Evolutionary conservation across 2,113 vertebrate species (phyloP), one percentile per base, ranked within the genome.

Genomic region (Bombycilla garrulus): DNA sequence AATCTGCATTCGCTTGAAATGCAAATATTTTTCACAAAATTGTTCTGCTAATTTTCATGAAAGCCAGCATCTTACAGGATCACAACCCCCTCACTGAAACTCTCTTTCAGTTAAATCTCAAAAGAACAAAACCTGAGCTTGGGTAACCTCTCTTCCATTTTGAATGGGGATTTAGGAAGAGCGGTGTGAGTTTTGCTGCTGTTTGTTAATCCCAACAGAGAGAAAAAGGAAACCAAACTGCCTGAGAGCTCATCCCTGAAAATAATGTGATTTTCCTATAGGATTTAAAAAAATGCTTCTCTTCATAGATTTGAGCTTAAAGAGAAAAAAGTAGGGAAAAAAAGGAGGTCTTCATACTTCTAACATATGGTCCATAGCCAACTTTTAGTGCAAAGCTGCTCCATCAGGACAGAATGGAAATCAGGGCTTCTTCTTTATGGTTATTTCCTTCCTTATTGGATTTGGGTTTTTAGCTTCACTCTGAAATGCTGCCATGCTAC

Each of bases 381-480:
- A 86, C 53, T 95, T 87, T 36, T 10, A 90, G 64, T 56, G 58
- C 72, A 90, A 95, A 97, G 92, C 85, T 94, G 92, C 83, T 88
- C 82, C 85, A 88, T 74, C 92, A 96, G 82, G 88, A 83, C 79
- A 88, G 85, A 88, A 90, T 36, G n/a, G 86, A 88, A 94, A 88
- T 51, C 36, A 74, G 64, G 79, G 72, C 44, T 88, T 29, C 88
- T 16, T 93, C 82, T 88, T 95, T 95, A 95, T 74, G 88, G 93
- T 92, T 92, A 86, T 96, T 97, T 96, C 56, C 79, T 88, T 81
- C 47, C 80, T 97, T 95, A 95, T 93, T 95, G 93, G 95, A 97
- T 96, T 97, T 95, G 81, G 54, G 69, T 56, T 96, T 96, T 90
- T 33, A 93, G 88, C 69, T 90, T 66, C 76, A 61, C 85, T 93